These are phyloP conservation scores for Pogonophryne albipinna DNA, from an alignment of 2,797 vertebrate genomes.

Conservation along the genomic window DNA sequence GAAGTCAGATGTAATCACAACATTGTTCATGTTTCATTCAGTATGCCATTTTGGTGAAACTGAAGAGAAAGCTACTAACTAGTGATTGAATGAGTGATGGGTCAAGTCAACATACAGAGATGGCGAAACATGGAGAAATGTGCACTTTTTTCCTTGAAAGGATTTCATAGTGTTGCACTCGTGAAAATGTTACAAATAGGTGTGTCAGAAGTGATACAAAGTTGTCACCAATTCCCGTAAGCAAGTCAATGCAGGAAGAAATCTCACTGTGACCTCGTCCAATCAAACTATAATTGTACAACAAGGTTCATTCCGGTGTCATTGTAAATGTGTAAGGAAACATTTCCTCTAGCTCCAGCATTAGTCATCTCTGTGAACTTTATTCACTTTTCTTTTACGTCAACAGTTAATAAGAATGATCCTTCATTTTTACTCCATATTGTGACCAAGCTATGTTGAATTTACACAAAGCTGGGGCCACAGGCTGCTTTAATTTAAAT, in stretches of 20 bases:
- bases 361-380: background rate
- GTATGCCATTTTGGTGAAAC: background rate
- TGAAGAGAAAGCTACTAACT: background rate
- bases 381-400: background rate
- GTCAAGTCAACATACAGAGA: no score
- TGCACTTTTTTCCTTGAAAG: background rate
- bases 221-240: background rate
- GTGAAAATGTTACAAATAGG: background rate
- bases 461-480: conserved; percentile 1
- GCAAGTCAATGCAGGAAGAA: background rate
- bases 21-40: background rate
- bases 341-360: background rate
- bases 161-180: background rate
- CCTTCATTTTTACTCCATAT: background rate
- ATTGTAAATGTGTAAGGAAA: background rate
- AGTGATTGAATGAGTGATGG: background rate
- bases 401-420: conserved; percentile 9
- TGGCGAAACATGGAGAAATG: background rate
- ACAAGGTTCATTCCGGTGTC: background rate
- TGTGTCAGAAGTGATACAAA: background rate
- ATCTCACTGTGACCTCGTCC: background rate
- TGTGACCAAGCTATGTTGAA: background rate
- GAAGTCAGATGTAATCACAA: background rate
- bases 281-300: background rate
- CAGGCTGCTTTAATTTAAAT: conserved; percentile 9